Evolutionary conservation across 2,888 invertebrate species (phyloP).

Genomic region (Rotaria socialis): DNA sequence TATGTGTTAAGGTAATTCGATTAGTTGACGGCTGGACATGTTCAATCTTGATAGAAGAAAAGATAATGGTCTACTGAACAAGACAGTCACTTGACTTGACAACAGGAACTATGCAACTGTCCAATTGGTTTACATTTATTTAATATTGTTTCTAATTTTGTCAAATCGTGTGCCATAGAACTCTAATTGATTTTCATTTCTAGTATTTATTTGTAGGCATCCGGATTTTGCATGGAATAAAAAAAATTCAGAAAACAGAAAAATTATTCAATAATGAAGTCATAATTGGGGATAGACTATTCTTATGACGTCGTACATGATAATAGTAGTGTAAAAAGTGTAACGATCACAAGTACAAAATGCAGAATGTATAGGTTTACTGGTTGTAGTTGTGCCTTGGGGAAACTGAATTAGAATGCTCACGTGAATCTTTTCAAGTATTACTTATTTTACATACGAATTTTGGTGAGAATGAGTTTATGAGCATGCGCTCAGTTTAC

Average conservation of each 20-base stretch:
- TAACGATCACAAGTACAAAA: no score
- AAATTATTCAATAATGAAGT: not conserved
- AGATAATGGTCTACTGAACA: constrained; percentile 9
- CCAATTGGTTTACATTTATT: not conserved
- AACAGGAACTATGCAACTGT: constrained; percentile 32
- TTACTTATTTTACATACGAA: no score
- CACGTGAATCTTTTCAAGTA: no score
- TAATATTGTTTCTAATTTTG: not conserved
- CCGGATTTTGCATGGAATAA: not conserved
- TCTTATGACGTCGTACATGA: not conserved
- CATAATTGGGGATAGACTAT: not conserved
- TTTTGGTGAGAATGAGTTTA: no score
- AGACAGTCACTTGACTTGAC: constrained; percentile 11
- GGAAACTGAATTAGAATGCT: no score
- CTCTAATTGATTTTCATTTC: not conserved
- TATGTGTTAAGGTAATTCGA: constrained; percentile 15
- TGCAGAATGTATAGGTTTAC: no score
- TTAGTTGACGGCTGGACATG: not conserved
- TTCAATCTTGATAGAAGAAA: not conserved
- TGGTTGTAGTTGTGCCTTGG: no score
- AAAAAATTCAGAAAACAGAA: not conserved
- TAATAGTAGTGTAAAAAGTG: no score
- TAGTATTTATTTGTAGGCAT: not conserved
- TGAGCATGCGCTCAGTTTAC: no score
- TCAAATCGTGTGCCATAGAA: not conserved